These are phyloP conservation scores for Scopus umbretta DNA, from an alignment of 2,113 vertebrate species.

Conservation along the genomic window DNA sequence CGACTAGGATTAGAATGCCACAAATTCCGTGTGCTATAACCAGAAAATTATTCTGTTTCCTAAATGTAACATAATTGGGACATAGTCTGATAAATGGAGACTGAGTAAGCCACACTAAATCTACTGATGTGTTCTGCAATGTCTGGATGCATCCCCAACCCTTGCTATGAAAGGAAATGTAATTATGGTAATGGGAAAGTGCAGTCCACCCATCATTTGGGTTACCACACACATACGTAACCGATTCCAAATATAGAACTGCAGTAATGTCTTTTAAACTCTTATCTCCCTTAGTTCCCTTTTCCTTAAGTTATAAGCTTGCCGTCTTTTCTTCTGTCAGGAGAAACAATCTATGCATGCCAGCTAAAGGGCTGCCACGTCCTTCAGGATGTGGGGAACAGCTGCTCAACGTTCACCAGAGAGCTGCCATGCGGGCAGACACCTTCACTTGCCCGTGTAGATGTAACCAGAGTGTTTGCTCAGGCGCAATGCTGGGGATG, in stretches of 20 bases:
- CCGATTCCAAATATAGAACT: conserved; percentile 15
- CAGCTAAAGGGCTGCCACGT: neutral
- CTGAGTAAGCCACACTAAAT: conserved; percentile 56
- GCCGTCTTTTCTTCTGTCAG: neutral
- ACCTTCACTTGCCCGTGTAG: neutral
- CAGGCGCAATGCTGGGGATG: neutral
- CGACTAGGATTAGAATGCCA: conserved; percentile 62
- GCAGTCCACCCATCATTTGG: conserved; percentile 60
- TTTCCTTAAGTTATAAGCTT: neutral
- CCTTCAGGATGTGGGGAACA: accelerated
- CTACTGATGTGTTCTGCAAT: conserved; percentile 55
- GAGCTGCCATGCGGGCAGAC: neutral
- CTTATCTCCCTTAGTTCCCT: conserved; percentile 26
- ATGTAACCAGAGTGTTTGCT: neutral
- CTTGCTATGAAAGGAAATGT: conserved; percentile 63
- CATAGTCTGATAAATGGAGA: conserved; percentile 59
- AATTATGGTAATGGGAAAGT: conserved; percentile 60
- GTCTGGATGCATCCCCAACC: conserved; percentile 54
- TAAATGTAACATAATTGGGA: conserved; percentile 59
- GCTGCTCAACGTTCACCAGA: neutral
- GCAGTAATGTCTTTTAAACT: neutral
- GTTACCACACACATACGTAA: conserved; percentile 57
- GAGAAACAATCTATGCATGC: neutral
- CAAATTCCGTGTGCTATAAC: conserved; percentile 55
- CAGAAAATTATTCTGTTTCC: conserved; percentile 60